Conservation (phyloP, 2,797 vertebrate species). For the Enteromius mattozi region DNA sequence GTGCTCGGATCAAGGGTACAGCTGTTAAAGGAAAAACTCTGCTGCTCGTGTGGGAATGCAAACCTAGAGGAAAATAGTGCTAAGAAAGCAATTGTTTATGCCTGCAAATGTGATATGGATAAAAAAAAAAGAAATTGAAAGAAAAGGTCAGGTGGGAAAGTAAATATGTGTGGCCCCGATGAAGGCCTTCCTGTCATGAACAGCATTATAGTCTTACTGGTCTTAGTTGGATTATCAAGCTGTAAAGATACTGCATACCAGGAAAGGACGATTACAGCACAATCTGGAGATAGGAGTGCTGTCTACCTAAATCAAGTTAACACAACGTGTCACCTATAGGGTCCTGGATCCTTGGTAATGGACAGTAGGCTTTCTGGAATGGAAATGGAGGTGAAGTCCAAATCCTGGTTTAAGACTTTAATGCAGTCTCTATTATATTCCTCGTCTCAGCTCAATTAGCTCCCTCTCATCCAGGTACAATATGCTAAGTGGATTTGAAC, state of each 20-base stretch:
- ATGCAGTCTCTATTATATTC: slow-evolving; percentile 5
- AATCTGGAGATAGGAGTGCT: slow-evolving; percentile 14
- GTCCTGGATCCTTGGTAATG: slow-evolving; percentile 4
- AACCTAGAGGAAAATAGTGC: neutral
- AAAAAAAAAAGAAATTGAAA: neutral
- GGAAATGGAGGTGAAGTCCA: neutral
- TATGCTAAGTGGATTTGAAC: slow-evolving; percentile 16
- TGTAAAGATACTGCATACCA: neutral
- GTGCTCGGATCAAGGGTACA: slow-evolving; percentile 36
- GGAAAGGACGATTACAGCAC: neutral
- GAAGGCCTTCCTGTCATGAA: neutral
- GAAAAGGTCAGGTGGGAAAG: neutral
- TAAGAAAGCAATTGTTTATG: neutral
- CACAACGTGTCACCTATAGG: neutral
- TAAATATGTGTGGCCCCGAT: neutral
- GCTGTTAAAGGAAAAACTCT: slow-evolving; percentile 24
- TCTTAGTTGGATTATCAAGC: slow-evolving; percentile 26
- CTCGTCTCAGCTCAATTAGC: slow-evolving; percentile 8
- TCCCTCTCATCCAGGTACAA: neutral
- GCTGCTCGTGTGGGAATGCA: slow-evolving; percentile 11
- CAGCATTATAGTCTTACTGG: slow-evolving; percentile 39
- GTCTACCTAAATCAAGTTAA: slow-evolving; percentile 8
- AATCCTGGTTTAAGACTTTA: slow-evolving; percentile 36
- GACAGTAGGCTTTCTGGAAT: slow-evolving; percentile 4
- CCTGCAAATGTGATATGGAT: neutral